Evolutionary conservation across 2,888 invertebrate genomes (phyloP).

Genomic region (Neelides folsomi): DNA sequence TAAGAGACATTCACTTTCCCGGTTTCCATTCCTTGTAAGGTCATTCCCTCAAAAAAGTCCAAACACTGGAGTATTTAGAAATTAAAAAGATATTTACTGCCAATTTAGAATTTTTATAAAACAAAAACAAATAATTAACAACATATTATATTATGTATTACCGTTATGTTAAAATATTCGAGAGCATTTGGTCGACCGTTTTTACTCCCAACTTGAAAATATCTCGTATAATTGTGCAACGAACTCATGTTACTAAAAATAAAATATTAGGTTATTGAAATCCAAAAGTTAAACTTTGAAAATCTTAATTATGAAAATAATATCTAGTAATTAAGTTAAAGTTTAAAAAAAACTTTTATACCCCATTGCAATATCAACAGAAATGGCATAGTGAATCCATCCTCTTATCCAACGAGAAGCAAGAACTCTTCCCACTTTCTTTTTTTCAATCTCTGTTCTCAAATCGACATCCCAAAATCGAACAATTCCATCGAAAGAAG

Average conservation of each 20-base stretch:
- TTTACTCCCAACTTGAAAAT: conserved; percentile 23
- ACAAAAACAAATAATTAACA: conserved; percentile 1
- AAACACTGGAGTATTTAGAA: conserved; percentile 16
- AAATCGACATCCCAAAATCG: conserved; percentile 23
- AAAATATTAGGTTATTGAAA: no score
- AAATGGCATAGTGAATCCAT: conserved; percentile 24
- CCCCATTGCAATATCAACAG: neutral
- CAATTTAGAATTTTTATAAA: neutral
- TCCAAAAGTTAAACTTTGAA: neutral
- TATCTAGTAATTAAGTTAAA: neutral
- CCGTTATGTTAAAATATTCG: conserved; percentile 19
- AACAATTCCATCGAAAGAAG: conserved; percentile 21
- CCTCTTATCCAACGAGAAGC: conserved; percentile 30
- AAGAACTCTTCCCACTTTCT: conserved; percentile 20
- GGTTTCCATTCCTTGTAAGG: conserved; percentile 23
- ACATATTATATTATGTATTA: conserved; percentile 6
- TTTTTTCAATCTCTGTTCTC: conserved; percentile 20
- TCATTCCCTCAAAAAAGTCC: conserved; percentile 24
- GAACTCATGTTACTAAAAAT: conserved; percentile 15
- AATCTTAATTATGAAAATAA: neutral
- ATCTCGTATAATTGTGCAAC: conserved; percentile 16
- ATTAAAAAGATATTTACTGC: neutral
- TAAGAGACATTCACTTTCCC: conserved; percentile 23
- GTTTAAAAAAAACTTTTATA: no score
- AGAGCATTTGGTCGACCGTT: conserved; percentile 15